These are phyloP conservation scores for Pyrrhosoma nymphula DNA, from an alignment of 2,888 invertebrate species.

Conservation along the genomic window DNA sequence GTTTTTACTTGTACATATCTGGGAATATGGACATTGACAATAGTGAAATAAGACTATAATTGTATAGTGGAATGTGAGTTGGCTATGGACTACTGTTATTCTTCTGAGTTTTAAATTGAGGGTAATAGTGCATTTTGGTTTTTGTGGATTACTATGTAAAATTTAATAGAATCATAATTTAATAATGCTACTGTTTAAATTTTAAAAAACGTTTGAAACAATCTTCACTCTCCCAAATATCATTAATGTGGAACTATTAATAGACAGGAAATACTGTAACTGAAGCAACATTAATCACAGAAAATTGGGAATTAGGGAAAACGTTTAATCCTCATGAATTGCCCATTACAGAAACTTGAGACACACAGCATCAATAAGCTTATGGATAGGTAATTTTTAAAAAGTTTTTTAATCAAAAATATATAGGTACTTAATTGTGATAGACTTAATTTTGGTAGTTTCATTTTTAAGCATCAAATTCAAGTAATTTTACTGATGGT, in stretches of 20 bases:
- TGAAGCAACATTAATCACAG: not conserved
- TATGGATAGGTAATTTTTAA: not conserved
- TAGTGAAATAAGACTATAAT: conserved; percentile 65
- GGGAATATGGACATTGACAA: conserved; percentile 63
- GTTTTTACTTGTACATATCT: conserved; percentile 65
- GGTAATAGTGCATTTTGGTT: conserved; percentile 7
- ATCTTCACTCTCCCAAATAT: conserved; percentile 35
- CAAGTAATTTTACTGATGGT: not conserved
- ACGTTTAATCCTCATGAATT: not conserved
- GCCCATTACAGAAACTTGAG: not conserved
- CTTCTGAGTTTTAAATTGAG: conserved; percentile 24
- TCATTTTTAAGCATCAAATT: not conserved
- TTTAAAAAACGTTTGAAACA: not conserved
- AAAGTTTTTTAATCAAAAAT: not conserved
- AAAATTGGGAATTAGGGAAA: not conserved
- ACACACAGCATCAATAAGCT: not conserved
- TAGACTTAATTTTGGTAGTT: conserved; percentile 7
- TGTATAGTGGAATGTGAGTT: conserved; percentile 53
- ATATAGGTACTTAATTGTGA: not conserved
- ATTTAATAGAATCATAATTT: conserved; percentile 28
- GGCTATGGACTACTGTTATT: conserved; percentile 20
- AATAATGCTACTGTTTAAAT: conserved; percentile 27
- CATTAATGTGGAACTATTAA: not conserved
- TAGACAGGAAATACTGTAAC: not conserved
- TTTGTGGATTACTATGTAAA: not conserved